phyloP scores from a whole-genome alignment of 2,113 vertebrate species.

The Struthidea cinerea region DNA sequence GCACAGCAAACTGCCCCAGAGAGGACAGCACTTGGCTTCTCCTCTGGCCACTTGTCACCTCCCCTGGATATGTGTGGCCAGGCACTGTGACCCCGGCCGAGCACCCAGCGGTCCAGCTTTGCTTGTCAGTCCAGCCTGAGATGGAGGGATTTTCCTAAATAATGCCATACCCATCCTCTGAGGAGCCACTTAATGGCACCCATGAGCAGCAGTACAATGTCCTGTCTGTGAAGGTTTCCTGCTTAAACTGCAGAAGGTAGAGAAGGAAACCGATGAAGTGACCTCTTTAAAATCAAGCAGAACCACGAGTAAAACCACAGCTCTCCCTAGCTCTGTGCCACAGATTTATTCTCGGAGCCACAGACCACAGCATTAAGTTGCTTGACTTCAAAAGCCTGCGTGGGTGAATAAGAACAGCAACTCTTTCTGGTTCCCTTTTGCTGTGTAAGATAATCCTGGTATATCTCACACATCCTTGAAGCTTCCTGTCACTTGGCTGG shows the following conservation, averaged over 20 bases:
- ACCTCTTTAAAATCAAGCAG: background rate
- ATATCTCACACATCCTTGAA: background rate
- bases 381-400: background rate
- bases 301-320: background rate
- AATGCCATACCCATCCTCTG: background rate
- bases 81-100: background rate
- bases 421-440: background rate
- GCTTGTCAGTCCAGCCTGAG: background rate
- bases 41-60: background rate
- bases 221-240: background rate
- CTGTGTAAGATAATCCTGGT: background rate
- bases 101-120: background rate
- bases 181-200: background rate
- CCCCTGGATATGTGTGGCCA: background rate
- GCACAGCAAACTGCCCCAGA: background rate
- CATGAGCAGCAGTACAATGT: background rate
- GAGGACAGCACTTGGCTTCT: background rate
- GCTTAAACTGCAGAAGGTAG: background rate
- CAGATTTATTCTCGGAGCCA: conserved; percentile 6
- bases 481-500: background rate
- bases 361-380: background rate
- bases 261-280: background rate
- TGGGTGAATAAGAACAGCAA: background rate
- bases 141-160: background rate
- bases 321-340: background rate